A percentile compares a stretch with the other conserved stretches of the same genome.
These are phyloP conservation scores for Cancer borealis DNA, from an alignment of 2,888 invertebrate species.

Conservation along the genomic window DNA sequence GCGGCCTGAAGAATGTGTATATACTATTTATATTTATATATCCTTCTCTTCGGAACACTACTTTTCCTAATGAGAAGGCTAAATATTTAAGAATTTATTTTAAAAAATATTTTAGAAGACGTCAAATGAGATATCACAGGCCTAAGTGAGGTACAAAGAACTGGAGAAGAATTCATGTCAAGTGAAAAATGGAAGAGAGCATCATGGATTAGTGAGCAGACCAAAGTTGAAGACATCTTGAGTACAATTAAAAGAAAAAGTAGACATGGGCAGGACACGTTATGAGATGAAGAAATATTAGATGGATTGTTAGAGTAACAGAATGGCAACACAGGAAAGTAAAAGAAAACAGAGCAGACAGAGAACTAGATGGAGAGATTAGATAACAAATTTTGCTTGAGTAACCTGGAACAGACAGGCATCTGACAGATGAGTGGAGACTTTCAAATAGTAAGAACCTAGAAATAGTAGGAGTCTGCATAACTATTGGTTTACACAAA, in stretches of 20 bases:
- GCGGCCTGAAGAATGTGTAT: conserved; percentile 85
- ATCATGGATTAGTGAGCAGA: background rate
- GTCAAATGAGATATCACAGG: background rate
- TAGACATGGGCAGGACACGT: too few species aligned
- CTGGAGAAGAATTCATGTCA: background rate
- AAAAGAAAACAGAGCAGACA: background rate
- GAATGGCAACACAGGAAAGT: background rate
- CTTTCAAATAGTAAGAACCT: background rate
- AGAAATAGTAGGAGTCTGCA: too few species aligned
- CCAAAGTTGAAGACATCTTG: too few species aligned
- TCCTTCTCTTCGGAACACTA: background rate
- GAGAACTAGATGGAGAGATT: too few species aligned
- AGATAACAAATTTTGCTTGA: too few species aligned
- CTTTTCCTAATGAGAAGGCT: too few species aligned
- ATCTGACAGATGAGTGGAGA: background rate
- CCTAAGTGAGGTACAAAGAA: background rate
- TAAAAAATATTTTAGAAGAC: too few species aligned
- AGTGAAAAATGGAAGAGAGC: background rate
- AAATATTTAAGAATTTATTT: too few species aligned
- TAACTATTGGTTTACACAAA: too few species aligned
- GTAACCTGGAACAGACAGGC: too few species aligned
- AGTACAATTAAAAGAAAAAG: too few species aligned
- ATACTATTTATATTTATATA: background rate
- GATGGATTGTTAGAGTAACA: background rate
- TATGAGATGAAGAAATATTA: too few species aligned